Evolutionary conservation across 1,140 invertebrate genomes (phyloP).

Genomic region (Drosophila lini): DNA sequence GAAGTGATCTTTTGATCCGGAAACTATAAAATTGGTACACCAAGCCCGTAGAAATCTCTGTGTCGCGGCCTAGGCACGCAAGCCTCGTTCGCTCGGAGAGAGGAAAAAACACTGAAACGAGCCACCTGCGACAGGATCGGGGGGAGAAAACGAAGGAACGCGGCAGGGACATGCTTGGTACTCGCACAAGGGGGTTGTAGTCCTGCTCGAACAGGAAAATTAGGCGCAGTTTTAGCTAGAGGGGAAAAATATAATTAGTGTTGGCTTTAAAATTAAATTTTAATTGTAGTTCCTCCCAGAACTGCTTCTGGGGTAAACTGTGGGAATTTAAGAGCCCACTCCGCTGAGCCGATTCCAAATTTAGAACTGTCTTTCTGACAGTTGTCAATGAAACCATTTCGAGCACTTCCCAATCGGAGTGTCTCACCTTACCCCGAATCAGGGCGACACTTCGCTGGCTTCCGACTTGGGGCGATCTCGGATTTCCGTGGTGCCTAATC

Average conservation of each 20-base stretch:
- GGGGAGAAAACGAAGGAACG: conserved; percentile 17
- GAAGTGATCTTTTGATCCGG: conserved; percentile 84
- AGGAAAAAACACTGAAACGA: conserved; percentile 41
- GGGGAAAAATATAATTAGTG: conserved; percentile 61
- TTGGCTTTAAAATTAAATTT: conserved; percentile 66
- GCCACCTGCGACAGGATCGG: conserved; percentile 66
- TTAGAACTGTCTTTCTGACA: conserved; percentile 58
- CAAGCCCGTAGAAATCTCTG: conserved; percentile 57
- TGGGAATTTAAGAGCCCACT: conserved; percentile 21
- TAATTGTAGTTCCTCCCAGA: conserved; percentile 49
- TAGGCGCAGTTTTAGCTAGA: conserved; percentile 39
- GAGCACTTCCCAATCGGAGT: conserved; percentile 49
- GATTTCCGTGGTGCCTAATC: conserved; percentile 65
- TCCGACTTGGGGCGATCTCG: conserved; percentile 56
- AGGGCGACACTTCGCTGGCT: conserved; percentile 53
- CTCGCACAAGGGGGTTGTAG: conserved; percentile 29
- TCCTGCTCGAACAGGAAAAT: conserved; percentile 37
- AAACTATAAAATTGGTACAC: conserved; percentile 77
- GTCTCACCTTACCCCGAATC: conserved; percentile 64
- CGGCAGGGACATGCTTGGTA: neutral
- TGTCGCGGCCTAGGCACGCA: conserved; percentile 58
- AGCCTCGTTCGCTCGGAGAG: conserved; percentile 14
- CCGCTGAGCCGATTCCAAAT: conserved; percentile 13
- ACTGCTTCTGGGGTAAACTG: conserved; percentile 48
- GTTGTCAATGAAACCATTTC: conserved; percentile 64